These are phyloP conservation scores for Alligator sinensis DNA, from an alignment of 2,113 vertebrate species.

Conservation along the genomic window DNA sequence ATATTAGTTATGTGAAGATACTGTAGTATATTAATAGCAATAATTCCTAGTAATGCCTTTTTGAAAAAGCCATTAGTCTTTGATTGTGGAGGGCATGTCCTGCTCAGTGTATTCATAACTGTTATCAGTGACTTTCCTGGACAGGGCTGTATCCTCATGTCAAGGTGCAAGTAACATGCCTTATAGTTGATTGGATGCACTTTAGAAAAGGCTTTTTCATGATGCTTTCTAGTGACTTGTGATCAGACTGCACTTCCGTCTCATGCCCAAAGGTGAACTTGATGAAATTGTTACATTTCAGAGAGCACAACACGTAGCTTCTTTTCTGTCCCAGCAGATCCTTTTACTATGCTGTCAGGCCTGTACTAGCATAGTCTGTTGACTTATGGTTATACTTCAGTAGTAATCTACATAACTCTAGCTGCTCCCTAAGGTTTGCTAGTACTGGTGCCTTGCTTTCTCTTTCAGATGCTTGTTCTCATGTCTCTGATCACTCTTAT, in stretches of 20 bases:
- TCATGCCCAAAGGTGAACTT: not conserved
- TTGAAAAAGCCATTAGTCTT: not conserved
- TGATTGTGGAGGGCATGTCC: slow-evolving; percentile 5
- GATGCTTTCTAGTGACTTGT: not conserved
- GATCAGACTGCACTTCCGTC: not conserved
- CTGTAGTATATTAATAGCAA: not conserved
- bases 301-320: not conserved
- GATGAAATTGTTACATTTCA: not conserved
- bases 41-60: no score
- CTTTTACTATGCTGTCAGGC: not conserved
- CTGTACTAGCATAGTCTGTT: not conserved
- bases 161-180: not conserved
- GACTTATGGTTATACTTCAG: not conserved
- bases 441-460: not conserved
- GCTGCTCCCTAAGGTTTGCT: not conserved
- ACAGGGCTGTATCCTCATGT: not conserved
- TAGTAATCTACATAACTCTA: not conserved
- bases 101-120: not conserved
- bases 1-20: not conserved
- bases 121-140: slow-evolving; percentile 21
- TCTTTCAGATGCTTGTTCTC: not conserved
- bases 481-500: not conserved
- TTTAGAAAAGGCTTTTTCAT: not conserved
- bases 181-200: not conserved
- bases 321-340: rapidly evolving